Evolutionary conservation across 2,113 vertebrate species (phyloP).

Genomic region (Syngnathoides biaculeatus): DNA sequence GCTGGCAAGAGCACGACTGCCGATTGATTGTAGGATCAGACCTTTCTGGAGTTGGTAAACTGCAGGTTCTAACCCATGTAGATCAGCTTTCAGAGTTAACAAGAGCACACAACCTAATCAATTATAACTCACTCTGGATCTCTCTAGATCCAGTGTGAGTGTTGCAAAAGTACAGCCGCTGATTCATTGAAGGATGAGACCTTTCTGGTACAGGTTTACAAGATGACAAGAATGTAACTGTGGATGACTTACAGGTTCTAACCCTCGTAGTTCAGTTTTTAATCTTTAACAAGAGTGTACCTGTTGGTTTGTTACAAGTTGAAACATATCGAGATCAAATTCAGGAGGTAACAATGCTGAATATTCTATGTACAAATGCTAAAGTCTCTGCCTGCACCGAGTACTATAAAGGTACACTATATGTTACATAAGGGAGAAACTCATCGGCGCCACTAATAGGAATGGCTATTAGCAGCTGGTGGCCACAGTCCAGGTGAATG

Average conservation of each 20-base stretch:
- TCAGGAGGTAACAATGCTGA: not conserved
- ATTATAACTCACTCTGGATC: not conserved
- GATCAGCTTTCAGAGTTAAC: not conserved
- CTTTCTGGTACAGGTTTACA: not conserved
- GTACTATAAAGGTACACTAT: not conserved
- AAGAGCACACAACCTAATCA: not conserved
- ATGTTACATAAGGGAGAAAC: constrained; percentile 30
- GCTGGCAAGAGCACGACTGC: no score
- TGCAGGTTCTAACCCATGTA: not conserved
- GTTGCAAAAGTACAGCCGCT: not conserved
- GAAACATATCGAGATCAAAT: not conserved
- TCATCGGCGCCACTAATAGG: constrained; percentile 39
- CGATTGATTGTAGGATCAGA: not conserved
- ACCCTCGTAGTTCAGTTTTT: not conserved
- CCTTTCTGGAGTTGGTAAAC: not conserved
- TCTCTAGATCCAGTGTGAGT: not conserved
- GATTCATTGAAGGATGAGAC: not conserved
- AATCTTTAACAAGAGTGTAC: not conserved
- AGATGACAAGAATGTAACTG: not conserved
- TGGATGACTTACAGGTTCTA: not conserved
- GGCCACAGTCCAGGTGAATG: constrained; percentile 32
- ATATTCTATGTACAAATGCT: not conserved
- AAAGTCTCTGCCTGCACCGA: not conserved
- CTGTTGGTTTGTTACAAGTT: not conserved
- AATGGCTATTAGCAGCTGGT: constrained; percentile 21